Base-by-base conservation (phyloP, 2,797 vertebrate species). In the Simalia tracyae region DNA sequence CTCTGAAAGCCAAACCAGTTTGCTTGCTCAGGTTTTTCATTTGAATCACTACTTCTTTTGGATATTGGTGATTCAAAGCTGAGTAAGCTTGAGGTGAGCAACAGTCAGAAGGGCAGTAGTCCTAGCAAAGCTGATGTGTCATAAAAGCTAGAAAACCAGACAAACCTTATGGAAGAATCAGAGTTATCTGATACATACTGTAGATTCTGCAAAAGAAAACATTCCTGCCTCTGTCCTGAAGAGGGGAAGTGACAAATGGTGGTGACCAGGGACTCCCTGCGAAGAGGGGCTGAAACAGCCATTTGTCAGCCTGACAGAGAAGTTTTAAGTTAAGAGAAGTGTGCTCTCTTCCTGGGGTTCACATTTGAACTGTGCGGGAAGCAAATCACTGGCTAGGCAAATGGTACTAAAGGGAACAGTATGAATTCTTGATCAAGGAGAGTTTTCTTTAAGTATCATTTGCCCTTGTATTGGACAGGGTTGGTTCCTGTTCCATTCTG, bases 11-110 rank as follows among this genome's bases (percentile, higher is more conserved):
- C 97, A 97, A 97, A 96, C 93, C 89, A 42, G 46, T 97, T 97
- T 97, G 95, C 96, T 97, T 97, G 96, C 95, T 97, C 94, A 96
- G 95, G 97, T 96, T 96, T 81, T 97, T 97, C 90, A 90, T 85
- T 96, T 94, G 87, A 97, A 95, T 97, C 60, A 91, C 93, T 89
- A 86, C 36, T 86, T 19, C 86, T 90, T 88, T 6, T 89, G 68
- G 84, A 84, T 87, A 5, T 64, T 31, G 81, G 84, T 92, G 94
- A 86, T 93, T 89, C 76, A 63, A 87, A 87, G 86, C 64, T 86
- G 86, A 92, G 42, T 95, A 94, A 92, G 66, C 2, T 56, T 93
- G 87, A 87, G 54, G 1, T 84, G 17, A 92, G 12, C 10, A 8
- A 76, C 90, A 92, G 90, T 93, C 92, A 93, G 94, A 42, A 90